Base-by-base conservation (phyloP, 1,140 invertebrate species). In the Subanguina moxae region DNA sequence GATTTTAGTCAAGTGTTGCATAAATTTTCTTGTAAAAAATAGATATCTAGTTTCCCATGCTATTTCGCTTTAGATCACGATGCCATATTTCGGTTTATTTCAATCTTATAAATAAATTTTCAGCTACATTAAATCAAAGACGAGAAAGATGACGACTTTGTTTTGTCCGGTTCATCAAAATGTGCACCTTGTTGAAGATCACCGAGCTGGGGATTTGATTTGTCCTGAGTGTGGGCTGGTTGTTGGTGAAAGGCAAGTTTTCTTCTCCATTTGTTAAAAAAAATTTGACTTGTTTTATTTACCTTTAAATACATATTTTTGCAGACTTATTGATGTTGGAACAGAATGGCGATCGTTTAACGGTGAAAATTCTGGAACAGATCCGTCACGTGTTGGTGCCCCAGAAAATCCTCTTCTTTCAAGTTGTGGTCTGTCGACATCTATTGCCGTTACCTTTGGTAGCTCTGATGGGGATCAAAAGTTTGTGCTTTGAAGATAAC, bases 271-370 rank as follows among this genome's bases (percentile, higher is more conserved):
- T n/a, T n/a, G n/a, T n/a, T n/a, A n/a, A n/a, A n/a, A n/a, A n/a
- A n/a, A n/a, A n/a, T n/a, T n/a, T n/a, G n/a, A n/a, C n/a, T n/a
- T n/a, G n/a, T n/a, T n/a, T n/a, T n/a, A n/a, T 63, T 27, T 59
- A 30, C 64, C 57, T 69, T n/a, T n/a, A n/a, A n/a, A n/a, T n/a
- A n/a, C n/a, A n/a, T n/a, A n/a, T n/a, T 38, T 38, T 38, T 38
- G 28, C 78, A 92, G 93, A 82, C 93, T 98, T 0, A 94, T 99
- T 75, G 96, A 99, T 86, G 95, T 99, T 19, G 94, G 95, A n/a
- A 97, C 94, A 19, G 96, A 99, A 85, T 99, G 96, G 96, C 88
- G 96, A 84, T 98, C 95, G 62, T 99, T 99, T 84, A 96, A 92
- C 77, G 98, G 97, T 86, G 96, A 99, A 82, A 97, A 96, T 83